These are phyloP conservation scores for Ophioninae sp. DNA, from an alignment of 2,888 invertebrate species.

Conservation along the genomic window DNA sequence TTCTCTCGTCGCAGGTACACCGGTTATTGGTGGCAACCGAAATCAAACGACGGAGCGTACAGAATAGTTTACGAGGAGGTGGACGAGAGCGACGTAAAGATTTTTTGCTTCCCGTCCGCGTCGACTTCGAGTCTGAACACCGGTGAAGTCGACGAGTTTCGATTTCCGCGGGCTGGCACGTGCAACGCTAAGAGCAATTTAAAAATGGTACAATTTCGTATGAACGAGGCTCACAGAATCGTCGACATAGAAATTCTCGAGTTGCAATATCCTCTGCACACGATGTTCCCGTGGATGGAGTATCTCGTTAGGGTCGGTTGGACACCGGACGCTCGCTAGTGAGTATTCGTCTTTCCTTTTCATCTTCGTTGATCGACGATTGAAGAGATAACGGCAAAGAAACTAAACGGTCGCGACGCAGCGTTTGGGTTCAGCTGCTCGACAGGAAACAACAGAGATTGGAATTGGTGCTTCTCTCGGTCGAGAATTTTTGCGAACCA, in stretches of 20 bases:
- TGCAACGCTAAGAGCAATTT: slow-evolving; percentile 94
- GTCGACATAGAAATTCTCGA: slow-evolving; percentile 89
- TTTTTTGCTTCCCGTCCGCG: slow-evolving; percentile 91
- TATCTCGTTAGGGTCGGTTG: slow-evolving; percentile 97
- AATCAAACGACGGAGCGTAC: slow-evolving; percentile 87
- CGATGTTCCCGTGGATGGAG: slow-evolving; percentile 95
- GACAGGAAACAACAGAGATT: slow-evolving; percentile 93
- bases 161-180: slow-evolving; percentile 94
- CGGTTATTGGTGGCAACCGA: slow-evolving; percentile 99
- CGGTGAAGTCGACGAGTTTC: slow-evolving; percentile 92
- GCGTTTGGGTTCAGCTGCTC: slow-evolving; percentile 95
- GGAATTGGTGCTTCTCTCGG: slow-evolving; percentile 91
- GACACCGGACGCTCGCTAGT: slow-evolving; percentile 95
- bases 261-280: slow-evolving; percentile 88
- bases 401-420: slow-evolving; percentile 76
- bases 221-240: slow-evolving; percentile 86
- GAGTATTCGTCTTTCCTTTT: slow-evolving; percentile 79
- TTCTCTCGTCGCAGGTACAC: slow-evolving; percentile 84
- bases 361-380: background rate
- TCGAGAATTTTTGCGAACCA: slow-evolving; percentile 88
- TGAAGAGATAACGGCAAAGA: background rate
- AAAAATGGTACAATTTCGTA: slow-evolving; percentile 91
- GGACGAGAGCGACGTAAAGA: slow-evolving; percentile 94
- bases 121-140: slow-evolving; percentile 86
- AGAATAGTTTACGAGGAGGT: slow-evolving; percentile 93